Evolutionary conservation across 2,888 invertebrate species (phyloP).

Genomic region (Crematogaster levior): DNA sequence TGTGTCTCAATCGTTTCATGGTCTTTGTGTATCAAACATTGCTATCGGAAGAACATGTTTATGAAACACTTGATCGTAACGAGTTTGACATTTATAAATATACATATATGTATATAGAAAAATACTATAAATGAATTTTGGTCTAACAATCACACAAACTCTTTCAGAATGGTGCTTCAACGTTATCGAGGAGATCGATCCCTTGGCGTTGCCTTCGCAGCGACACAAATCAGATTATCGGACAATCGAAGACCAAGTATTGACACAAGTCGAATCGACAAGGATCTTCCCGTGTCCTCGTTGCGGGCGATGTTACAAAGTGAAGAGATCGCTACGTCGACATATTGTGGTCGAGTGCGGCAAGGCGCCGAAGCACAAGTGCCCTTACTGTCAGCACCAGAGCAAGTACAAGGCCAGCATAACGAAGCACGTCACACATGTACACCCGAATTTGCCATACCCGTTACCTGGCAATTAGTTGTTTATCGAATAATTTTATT

Average conservation of each 20-base stretch:
- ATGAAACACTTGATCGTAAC: not conserved
- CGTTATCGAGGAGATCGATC: conserved; percentile 5
- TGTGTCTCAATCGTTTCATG: not conserved
- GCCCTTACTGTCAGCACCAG: conserved; percentile 81
- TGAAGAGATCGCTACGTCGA: conserved; percentile 86
- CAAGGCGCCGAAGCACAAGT: conserved; percentile 82
- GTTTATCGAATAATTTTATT: not conserved
- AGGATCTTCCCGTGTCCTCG: conserved; percentile 86
- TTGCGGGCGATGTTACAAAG: conserved; percentile 87
- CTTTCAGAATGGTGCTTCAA: conserved; percentile 65
- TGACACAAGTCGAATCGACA: conserved; percentile 10
- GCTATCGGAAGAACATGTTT: conserved; percentile 17
- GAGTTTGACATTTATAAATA: not conserved
- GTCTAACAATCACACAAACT: conserved; percentile 51
- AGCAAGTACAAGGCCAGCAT: conserved; percentile 84
- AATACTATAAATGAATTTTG: not conserved
- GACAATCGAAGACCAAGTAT: not conserved
- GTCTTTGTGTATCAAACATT: not conserved
- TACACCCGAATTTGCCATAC: conserved; percentile 75
- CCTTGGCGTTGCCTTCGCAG: not conserved
- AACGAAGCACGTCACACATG: conserved; percentile 80
- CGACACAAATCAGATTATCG: not conserved
- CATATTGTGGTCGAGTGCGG: conserved; percentile 85
- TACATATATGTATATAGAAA: not conserved
- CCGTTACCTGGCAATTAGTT: conserved; percentile 5